Base-by-base conservation (phyloP, 2,797 vertebrate species). In the Mionectes olivaceus region DNA sequence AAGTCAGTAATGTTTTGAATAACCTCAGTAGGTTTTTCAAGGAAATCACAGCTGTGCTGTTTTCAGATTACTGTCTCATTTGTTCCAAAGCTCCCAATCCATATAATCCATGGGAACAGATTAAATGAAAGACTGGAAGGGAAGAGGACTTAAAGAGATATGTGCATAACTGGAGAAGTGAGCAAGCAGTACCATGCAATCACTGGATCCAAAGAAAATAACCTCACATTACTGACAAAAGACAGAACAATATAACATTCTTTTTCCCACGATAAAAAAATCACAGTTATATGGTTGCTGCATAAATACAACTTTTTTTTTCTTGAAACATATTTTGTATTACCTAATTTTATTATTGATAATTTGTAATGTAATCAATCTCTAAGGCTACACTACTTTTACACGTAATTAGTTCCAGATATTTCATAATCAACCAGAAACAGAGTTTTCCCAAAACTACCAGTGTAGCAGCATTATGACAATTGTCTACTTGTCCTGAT, bases 181-280 rank as follows among this genome's bases (percentile, higher is more conserved):
- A 77, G 49, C 9, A 61, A 81, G 39, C 10, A 78, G 30, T 55
- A 56, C 14, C 32, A 64, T 22, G 33, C 33, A 68, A 75, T 21
- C 33, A 49, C 6, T 19, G 11, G 7, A 46, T 53, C 30, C 19
- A 53, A 71, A 79, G 28, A 83, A 83, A 88, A 44, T 6, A 86
- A 44, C 9, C 11, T 65, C 21, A 61, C 1, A 3, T 30, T 21
- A 67, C 30, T 10, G 21, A 30, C 44, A 81, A 12, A 39, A 25
- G 23, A 25, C 28, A 76, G 55, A 69, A 23, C 3, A 74, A 46
- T 1, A 35, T 2, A n/a, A 25, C 0, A 1, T 37, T 35, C 7
- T 77, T 71, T 68, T 47, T 43, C 10, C 28, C 27, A 43, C 4
- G 43, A 11, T n/a, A 35, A 35, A 35, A 35, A 80, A 74, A 39